Evolutionary conservation across 2,797 vertebrate genomes (phyloP).

Genomic region (Carduelis carduelis): DNA sequence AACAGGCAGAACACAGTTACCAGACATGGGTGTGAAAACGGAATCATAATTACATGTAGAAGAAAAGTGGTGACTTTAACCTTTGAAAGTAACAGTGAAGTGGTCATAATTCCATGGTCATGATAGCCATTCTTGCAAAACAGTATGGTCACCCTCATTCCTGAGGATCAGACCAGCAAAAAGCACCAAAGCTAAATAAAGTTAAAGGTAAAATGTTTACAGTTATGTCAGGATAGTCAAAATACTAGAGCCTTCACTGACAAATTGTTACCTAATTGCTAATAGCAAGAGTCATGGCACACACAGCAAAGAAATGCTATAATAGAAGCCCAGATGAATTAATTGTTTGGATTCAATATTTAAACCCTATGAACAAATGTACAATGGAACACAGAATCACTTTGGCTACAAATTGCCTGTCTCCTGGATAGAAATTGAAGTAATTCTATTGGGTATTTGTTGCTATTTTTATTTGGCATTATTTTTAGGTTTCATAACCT

Average conservation of each 20-base stretch:
- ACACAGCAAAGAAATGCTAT: not conserved
- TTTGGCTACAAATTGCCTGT: not conserved
- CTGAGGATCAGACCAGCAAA: not conserved
- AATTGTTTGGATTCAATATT: not conserved
- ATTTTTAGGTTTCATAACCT: not conserved
- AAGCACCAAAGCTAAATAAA: not conserved
- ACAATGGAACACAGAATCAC: not conserved
- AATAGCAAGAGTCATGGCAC: not conserved
- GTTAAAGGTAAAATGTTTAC: not conserved
- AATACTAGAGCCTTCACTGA: not conserved
- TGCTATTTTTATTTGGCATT: not conserved
- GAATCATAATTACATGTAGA: not conserved
- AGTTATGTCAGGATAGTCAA: not conserved
- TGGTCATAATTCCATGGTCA: not conserved
- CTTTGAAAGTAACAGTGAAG: not conserved
- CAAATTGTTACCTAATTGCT: not conserved
- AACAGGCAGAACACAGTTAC: not conserved
- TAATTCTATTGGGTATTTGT: not conserved
- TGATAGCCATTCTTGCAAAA: not conserved
- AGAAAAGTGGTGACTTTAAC: not conserved
- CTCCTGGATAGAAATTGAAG: not conserved
- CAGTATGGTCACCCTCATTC: not conserved
- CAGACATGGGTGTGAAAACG: not conserved
- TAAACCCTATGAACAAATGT: not conserved
- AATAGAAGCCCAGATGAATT: not conserved